A percentile compares a stretch with the other conserved stretches of the same genome.
Conservation (phyloP, 2,797 vertebrate genomes). For the Dicrostonyx torquatus region DNA sequence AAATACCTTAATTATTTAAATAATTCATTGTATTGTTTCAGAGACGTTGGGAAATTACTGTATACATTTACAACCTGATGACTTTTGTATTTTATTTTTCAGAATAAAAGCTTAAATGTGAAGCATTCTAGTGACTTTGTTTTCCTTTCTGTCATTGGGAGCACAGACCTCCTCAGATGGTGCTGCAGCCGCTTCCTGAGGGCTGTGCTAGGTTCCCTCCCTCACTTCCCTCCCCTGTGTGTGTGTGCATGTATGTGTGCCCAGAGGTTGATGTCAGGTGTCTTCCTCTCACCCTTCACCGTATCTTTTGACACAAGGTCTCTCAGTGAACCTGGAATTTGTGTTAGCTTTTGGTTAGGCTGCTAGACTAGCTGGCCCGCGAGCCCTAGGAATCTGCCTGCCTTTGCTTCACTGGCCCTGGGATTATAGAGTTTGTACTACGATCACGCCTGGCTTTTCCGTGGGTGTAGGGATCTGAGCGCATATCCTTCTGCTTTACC, state of each 20-base stretch:
- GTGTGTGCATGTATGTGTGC: neutral
- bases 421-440: neutral
- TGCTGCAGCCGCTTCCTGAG: neutral
- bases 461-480: neutral
- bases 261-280: neutral
- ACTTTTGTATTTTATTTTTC: constrained; percentile 93
- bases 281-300: neutral
- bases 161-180: neutral
- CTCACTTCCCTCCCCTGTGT: neutral
- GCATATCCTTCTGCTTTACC: neutral
- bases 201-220: neutral
- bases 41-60: constrained; percentile 80
- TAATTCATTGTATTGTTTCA: constrained; percentile 76
- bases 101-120: constrained; percentile 91
- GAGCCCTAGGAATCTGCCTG: neutral
- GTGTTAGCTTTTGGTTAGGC: neutral
- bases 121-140: neutral
- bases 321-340: neutral
- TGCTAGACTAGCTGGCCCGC: neutral
- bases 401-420: neutral
- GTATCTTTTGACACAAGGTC: neutral
- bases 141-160: neutral
- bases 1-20: constrained; percentile 87
- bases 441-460: neutral
- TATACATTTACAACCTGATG: constrained; percentile 86